These are phyloP conservation scores for Scaeva pyrastri DNA, from an alignment of 2,888 invertebrate species.

Conservation along the genomic window DNA sequence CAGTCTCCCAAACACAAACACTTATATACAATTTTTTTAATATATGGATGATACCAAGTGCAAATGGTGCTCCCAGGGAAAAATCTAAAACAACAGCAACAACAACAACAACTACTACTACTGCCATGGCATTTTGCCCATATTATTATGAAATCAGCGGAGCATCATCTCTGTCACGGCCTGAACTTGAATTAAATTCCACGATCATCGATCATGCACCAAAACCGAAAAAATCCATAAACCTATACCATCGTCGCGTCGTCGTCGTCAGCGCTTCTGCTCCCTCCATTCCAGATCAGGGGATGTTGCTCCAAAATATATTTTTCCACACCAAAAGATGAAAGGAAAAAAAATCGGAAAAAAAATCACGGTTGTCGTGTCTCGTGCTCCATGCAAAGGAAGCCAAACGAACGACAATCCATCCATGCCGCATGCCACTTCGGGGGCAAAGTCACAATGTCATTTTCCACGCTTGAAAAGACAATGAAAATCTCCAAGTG, in stretches of 20 bases:
- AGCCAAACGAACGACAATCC: slow-evolving; percentile 45
- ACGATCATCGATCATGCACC: slow-evolving; percentile 75
- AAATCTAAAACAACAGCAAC: not conserved
- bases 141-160: slow-evolving; percentile 74
- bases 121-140: slow-evolving; percentile 6
- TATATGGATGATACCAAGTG: slow-evolving; percentile 31
- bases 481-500: slow-evolving; percentile 64
- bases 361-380: slow-evolving; percentile 70
- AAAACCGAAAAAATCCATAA: slow-evolving; percentile 49
- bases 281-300: not conserved
- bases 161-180: slow-evolving; percentile 75
- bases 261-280: too few relatives aligned
- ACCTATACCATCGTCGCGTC: not conserved
- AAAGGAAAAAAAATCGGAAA: slow-evolving; percentile 12
- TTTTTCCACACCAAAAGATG: slow-evolving; percentile 52
- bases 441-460: slow-evolving; percentile 72
- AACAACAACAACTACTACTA: not conserved
- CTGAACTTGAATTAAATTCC: slow-evolving; percentile 74
- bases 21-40: too few relatives aligned
- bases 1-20: not conserved
- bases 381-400: slow-evolving; percentile 61
- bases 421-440: slow-evolving; percentile 64
- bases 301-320: slow-evolving; percentile 58
- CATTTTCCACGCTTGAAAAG: slow-evolving; percentile 72
- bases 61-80: slow-evolving; percentile 40